These are phyloP conservation scores for Delia radicum DNA, from an alignment of 1,140 invertebrate genomes.

Conservation along the genomic window DNA sequence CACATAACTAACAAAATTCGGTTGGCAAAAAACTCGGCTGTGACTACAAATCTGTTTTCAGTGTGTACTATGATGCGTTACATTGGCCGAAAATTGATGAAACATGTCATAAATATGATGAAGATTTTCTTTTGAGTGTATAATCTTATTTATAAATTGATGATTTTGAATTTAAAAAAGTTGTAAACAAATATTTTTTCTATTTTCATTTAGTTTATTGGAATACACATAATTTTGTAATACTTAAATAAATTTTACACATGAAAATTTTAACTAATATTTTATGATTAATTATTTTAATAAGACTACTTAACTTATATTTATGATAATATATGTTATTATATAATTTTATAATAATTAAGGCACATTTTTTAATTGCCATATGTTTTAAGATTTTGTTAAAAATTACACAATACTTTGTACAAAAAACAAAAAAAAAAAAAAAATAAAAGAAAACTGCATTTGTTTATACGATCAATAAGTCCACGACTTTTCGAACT, in stretches of 20 bases:
- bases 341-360: background rate
- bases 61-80: too few species aligned
- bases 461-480: too few species aligned
- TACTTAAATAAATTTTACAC: background rate
- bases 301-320: background rate
- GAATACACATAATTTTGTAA: background rate
- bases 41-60: too few species aligned
- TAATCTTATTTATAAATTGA: too few species aligned
- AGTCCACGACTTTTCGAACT: too few species aligned
- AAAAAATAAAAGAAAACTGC: background rate
- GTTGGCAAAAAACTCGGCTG: too few species aligned
- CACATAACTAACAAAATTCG: too few species aligned
- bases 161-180: too few species aligned
- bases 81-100: too few species aligned
- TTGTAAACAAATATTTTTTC: too few species aligned
- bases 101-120: too few species aligned
- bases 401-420: background rate
- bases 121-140: too few species aligned
- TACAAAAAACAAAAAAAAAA: background rate
- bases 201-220: background rate
- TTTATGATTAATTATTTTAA: background rate
- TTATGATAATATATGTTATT: background rate
- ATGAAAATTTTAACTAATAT: background rate
- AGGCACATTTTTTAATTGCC: background rate
- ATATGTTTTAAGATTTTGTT: background rate